phyloP scores from a whole-genome alignment of 2,113 vertebrate genomes.

The Panurus biarmicus region DNA sequence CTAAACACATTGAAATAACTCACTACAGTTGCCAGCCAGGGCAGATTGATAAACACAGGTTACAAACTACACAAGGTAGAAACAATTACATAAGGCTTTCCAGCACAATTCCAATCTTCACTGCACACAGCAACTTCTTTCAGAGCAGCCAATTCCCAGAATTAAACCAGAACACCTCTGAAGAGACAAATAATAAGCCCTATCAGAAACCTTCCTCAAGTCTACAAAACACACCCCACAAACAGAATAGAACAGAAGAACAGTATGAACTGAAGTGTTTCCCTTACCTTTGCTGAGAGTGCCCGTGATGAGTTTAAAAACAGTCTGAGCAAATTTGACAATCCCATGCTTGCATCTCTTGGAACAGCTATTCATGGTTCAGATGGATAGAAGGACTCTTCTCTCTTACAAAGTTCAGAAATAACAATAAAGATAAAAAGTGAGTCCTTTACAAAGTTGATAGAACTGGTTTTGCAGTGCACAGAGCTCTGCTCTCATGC shows the following conservation, averaged over 20 bases:
- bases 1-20: not conserved
- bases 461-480: not conserved
- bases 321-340: constrained; percentile 81
- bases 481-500: not conserved
- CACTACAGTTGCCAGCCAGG: not conserved
- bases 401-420: not conserved
- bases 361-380: constrained; percentile 82
- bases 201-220: not conserved
- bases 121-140: not conserved
- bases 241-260: not conserved
- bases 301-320: constrained; percentile 86
- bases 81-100: constrained; percentile 10
- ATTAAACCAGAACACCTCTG: not conserved
- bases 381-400: not conserved
- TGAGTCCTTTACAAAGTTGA: not conserved
- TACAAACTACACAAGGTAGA: constrained; percentile 32
- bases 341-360: constrained; percentile 85
- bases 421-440: not conserved
- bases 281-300: constrained; percentile 89
- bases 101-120: not conserved
- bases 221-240: not conserved
- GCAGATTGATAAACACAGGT: not conserved
- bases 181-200: not conserved
- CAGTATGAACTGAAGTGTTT: not conserved
- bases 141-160: not conserved